Evolutionary conservation across 2,113 vertebrate species (phyloP), one percentile per base, ranked within the genome.

Genomic region (Phalacrocorax pelagicus): DNA sequence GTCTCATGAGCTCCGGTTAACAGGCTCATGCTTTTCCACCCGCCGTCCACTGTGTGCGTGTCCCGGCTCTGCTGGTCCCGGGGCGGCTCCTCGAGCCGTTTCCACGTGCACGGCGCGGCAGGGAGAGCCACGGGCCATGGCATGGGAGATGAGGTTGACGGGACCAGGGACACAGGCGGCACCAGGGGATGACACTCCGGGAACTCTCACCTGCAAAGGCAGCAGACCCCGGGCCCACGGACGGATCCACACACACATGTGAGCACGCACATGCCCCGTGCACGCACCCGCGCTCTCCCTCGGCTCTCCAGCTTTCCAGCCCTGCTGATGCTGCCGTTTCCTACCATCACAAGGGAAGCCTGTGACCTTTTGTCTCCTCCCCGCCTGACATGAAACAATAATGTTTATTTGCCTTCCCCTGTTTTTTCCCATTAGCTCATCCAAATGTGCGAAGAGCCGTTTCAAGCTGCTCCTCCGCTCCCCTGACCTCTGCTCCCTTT

Each of bases 281-380:
- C 84, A 16, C 12, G 1, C 46, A 3, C 54, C 74, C 30, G 3
- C 1, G 21, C 84, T 46, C 69, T 69, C 30, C 88, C 49, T 36
- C 4, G 71, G 46, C 81, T 91, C 72, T 95, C 94, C 93, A 66
- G 90, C 90, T 94, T 95, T 93, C 95, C 95, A 90, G 92, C 96
- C 79, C 92, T 95, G 96, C 96, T 96, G 96, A 96, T 88, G 95
- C 69, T 54, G 94, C 94, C 40, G 21, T 97, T 97, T 96, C 92
- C 96, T 59, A 73, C 86, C 92, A 88, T 91, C 96, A 90, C 94
- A 96, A 95, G 96, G 96, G 95, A 96, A 96, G 94, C 96, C 96
- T 55, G 67, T 95, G 96, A 97, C 96, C 96, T 96, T 97, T 97
- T 96, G 96, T 97, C 94, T 96, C 96, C 87, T 96, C 94, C 91